A percentile compares a stretch with the other conserved stretches of the same genome.
phyloP scores from a whole-genome alignment of 1,140 invertebrate species.

The Coptotermes formosanus region DNA sequence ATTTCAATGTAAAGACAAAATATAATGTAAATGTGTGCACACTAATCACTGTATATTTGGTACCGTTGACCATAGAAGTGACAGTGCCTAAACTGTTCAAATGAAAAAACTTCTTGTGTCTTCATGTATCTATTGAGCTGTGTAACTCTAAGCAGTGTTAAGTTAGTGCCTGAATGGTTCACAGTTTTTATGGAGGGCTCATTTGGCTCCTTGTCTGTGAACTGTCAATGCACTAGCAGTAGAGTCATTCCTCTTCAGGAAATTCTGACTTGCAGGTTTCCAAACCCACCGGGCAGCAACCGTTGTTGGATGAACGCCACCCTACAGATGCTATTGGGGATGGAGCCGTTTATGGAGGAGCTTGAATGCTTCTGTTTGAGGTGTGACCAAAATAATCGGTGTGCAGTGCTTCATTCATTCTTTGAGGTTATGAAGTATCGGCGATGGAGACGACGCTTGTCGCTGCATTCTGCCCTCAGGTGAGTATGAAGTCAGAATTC shows the following conservation, averaged over 20 bases:
- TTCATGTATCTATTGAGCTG: too few species aligned
- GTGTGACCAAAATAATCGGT: not conserved
- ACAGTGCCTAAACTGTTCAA: too few species aligned
- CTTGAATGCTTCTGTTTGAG: not conserved
- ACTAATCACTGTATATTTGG: too few species aligned
- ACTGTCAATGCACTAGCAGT: too few species aligned
- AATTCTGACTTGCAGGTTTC: conserved; percentile 8
- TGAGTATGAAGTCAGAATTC: not conserved
- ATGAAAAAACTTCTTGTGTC: too few species aligned
- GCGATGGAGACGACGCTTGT: not conserved
- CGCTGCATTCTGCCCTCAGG: conserved; percentile 14
- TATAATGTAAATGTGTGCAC: too few species aligned
- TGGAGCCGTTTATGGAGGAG: conserved; percentile 19
- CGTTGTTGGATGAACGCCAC: conserved; percentile 30
- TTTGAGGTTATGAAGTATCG: conserved; percentile 23
- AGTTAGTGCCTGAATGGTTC: too few species aligned
- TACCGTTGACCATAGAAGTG: too few species aligned
- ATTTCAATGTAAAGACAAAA: too few species aligned
- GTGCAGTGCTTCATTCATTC: not conserved
- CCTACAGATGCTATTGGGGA: conserved; percentile 20
- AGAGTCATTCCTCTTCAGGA: not conserved
- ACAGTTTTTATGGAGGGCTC: too few species aligned
- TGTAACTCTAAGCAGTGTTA: too few species aligned
- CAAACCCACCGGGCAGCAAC: conserved; percentile 26
- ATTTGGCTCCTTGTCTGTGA: too few species aligned